Conservation (phyloP, 2,797 vertebrate genomes). For the Poecilia wingei region DNA sequence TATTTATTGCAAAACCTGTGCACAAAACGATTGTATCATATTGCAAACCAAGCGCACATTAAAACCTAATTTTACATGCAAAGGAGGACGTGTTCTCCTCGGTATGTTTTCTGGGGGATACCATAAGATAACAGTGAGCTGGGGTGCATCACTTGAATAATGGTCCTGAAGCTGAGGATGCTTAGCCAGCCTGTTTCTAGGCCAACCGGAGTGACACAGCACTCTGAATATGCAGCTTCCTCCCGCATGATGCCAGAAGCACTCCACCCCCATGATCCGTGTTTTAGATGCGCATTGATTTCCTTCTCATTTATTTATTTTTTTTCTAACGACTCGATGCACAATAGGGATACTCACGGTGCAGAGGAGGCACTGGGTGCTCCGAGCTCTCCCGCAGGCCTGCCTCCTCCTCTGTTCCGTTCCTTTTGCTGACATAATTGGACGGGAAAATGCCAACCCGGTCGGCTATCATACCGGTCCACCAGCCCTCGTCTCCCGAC, state of each 20-base stretch:
- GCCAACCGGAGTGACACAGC: constrained; percentile 71
- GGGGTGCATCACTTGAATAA: constrained; percentile 16
- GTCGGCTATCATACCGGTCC: constrained; percentile 93
- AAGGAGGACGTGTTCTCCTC: no score
- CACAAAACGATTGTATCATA: not conserved
- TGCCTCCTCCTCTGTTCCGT: constrained; percentile 82
- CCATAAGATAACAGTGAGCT: not conserved
- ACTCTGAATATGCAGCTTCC: constrained; percentile 32
- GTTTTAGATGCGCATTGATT: not conserved
- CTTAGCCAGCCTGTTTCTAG: constrained; percentile 43
- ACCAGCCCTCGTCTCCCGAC: constrained; percentile 96
- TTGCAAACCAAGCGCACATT: not conserved
- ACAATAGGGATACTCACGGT: constrained; percentile 79
- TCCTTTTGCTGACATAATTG: constrained; percentile 92
- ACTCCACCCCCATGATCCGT: not conserved
- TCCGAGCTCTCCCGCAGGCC: constrained; percentile 71
- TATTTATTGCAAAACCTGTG: not conserved
- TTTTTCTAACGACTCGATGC: not conserved
- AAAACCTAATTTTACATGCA: not conserved
- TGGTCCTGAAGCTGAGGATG: constrained; percentile 67
- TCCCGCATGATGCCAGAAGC: no score
- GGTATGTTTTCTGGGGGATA: not conserved
- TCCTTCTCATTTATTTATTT: no score
- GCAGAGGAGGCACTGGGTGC: constrained; percentile 80
- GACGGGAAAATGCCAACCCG: constrained; percentile 92